Evolutionary conservation across 2,113 vertebrate species (phyloP), one percentile per base, ranked within the genome.

Genomic region (Etheostoma cragini): DNA sequence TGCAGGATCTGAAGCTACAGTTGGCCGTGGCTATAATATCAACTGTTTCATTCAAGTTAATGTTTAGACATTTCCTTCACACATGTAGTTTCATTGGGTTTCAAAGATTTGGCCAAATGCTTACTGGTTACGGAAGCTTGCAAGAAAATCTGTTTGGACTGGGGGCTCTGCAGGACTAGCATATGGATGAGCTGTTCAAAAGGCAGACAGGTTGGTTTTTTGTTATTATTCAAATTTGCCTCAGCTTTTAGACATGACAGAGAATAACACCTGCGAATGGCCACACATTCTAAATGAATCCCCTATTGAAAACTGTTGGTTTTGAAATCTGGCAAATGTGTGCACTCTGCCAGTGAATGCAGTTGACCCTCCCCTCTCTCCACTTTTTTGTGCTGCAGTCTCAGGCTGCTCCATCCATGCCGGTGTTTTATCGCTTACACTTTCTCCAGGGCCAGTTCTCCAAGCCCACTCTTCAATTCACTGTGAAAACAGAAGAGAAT

Each of bases 401-500:
- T 54, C 66, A 12, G 47, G 45, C 67, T 64, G 49, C 60, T 78
- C 42, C 58, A 46, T 73, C 67, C 76, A 57, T 79, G 62, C 78
- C 74, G 71, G 49, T 12, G 66, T 49, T 86, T 82, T 70, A 81
- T 79, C 24, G 15, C 80, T 72, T 54, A 76, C 46, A 52, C 57
- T 62, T 68, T 65, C 61, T 73, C 75, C 24, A 42, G 45, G 49
- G 65, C 24, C 52, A 38, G 75, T 80, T 73, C 60, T 66, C 79
- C 12, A 3, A 68, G 71, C 80, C 14, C 53, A 61, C 46, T 72
- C 46, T 69, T 30, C 80, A 76, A 77, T 81, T 64, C 76, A 64
- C 77, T 68, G 56, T 66, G 81, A 73, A 63, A 87, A 91, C 81
- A 77, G 45, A 22, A 79, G 46, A 70, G 67, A 80, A 86, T 67